phyloP scores from a whole-genome alignment of 2,113 vertebrate genomes.

The Egretta garzetta region DNA sequence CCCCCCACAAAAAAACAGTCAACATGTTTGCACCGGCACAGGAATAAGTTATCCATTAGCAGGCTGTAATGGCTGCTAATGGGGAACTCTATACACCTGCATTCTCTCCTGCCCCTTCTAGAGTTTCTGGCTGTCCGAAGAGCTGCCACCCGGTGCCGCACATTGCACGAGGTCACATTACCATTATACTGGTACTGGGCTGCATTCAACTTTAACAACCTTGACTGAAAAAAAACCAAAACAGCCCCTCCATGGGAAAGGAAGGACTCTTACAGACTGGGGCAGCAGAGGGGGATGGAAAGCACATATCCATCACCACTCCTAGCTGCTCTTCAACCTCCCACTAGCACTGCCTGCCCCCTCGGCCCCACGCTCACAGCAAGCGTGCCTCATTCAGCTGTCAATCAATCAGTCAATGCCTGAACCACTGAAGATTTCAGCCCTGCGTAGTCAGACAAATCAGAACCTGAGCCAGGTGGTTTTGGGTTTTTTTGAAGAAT shows the following conservation, averaged over 20 bases:
- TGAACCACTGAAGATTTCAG: background rate
- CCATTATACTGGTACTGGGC: background rate
- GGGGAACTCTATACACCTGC: background rate
- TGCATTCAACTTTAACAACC: conserved; percentile 13
- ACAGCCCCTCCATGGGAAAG: background rate
- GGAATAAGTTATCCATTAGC: background rate
- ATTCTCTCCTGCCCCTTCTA: background rate
- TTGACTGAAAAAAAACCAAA: background rate
- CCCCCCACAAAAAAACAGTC: background rate
- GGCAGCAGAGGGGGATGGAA: background rate
- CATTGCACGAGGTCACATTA: background rate
- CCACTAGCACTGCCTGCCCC: background rate
- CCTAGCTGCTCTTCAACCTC: background rate
- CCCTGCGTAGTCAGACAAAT: background rate
- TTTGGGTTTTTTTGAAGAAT: background rate
- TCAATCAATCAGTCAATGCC: background rate
- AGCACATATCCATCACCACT: background rate
- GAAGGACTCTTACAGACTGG: background rate
- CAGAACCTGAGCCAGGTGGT: background rate
- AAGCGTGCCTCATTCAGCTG: background rate
- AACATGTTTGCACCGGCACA: background rate
- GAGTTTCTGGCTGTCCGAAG: background rate
- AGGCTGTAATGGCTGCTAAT: background rate
- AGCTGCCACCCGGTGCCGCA: background rate
- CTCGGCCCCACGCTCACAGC: background rate